Evolutionary conservation across 2,113 vertebrate genomes (phyloP).

Genomic region (Clarias gariepinus): DNA sequence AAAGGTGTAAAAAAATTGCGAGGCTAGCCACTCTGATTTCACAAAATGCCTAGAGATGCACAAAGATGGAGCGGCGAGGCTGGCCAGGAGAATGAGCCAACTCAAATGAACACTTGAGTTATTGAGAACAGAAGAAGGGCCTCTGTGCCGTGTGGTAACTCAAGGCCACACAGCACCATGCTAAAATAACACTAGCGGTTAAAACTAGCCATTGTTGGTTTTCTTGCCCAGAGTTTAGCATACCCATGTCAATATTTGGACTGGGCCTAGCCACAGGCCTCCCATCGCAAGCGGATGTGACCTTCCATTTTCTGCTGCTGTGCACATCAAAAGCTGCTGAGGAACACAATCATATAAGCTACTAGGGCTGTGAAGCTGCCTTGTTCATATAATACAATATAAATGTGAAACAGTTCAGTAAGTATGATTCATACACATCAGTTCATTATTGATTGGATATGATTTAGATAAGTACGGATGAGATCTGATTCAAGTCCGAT

Average conservation of each 20-base stretch:
- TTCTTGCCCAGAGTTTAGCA: slow-evolving; percentile 51
- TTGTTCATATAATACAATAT: not conserved
- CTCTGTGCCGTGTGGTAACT: slow-evolving; percentile 46
- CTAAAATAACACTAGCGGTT: slow-evolving; percentile 58
- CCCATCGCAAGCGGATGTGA: slow-evolving; percentile 48
- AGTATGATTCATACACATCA: not conserved
- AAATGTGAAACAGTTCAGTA: not conserved
- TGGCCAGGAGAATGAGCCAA: slow-evolving; percentile 53
- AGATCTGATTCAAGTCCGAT: not conserved
- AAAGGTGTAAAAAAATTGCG: slow-evolving; percentile 1
- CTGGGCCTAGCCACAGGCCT: slow-evolving; percentile 37
- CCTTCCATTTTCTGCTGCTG: slow-evolving; percentile 51
- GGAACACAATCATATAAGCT: slow-evolving; percentile 33
- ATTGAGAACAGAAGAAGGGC: slow-evolving; percentile 52
- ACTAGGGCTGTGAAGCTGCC: not conserved
- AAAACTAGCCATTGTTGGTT: slow-evolving; percentile 47
- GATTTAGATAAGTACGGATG: not conserved
- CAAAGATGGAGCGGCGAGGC: slow-evolving; percentile 22
- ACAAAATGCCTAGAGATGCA: slow-evolving; percentile 43
- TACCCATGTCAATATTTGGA: slow-evolving; percentile 55
- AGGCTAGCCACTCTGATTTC: slow-evolving; percentile 44
- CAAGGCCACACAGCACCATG: slow-evolving; percentile 58
- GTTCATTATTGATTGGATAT: not conserved
- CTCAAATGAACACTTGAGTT: slow-evolving; percentile 57
- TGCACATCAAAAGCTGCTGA: slow-evolving; percentile 42